These are phyloP conservation scores for Coranthus polyacanthus DNA, from an alignment of 2,797 vertebrate genomes.

Conservation along the genomic window DNA sequence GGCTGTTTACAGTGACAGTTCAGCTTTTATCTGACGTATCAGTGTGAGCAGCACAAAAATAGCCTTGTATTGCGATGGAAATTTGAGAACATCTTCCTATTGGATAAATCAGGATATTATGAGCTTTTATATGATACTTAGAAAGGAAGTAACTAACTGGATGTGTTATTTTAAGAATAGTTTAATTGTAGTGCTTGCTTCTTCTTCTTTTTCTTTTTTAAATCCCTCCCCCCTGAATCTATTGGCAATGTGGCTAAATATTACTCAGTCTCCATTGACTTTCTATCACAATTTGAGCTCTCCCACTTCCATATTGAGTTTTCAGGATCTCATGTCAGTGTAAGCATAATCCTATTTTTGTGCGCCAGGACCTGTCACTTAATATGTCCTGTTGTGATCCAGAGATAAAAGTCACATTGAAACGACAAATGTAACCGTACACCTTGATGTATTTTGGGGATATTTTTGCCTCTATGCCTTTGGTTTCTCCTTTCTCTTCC, in stretches of 20 bases:
- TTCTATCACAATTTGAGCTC: conserved; percentile 59
- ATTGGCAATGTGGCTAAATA: conserved; percentile 12
- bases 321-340: conserved; percentile 54
- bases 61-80: not conserved
- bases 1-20: not conserved
- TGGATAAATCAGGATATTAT: not conserved
- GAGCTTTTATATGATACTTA: not conserved
- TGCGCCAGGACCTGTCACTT: conserved; percentile 46
- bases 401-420: conserved; percentile 78
- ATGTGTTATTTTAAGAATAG: not conserved
- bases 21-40: conserved; percentile 6
- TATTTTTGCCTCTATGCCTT: conserved; percentile 42
- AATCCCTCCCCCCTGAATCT: conserved; percentile 12
- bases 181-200: not conserved
- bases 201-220: too few species aligned
- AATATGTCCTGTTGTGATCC: conserved; percentile 46
- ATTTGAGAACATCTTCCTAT: not conserved
- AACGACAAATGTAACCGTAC: conserved; percentile 65
- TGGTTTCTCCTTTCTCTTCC: conserved; percentile 56
- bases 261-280: conserved; percentile 49
- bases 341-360: conserved; percentile 69
- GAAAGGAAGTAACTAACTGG: not conserved
- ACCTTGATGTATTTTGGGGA: conserved; percentile 67
- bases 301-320: conserved; percentile 46
- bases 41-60: conserved; percentile 7